Base-by-base conservation (phyloP, 2,113 vertebrate genomes). In the Eubucco bourcierii region DNA sequence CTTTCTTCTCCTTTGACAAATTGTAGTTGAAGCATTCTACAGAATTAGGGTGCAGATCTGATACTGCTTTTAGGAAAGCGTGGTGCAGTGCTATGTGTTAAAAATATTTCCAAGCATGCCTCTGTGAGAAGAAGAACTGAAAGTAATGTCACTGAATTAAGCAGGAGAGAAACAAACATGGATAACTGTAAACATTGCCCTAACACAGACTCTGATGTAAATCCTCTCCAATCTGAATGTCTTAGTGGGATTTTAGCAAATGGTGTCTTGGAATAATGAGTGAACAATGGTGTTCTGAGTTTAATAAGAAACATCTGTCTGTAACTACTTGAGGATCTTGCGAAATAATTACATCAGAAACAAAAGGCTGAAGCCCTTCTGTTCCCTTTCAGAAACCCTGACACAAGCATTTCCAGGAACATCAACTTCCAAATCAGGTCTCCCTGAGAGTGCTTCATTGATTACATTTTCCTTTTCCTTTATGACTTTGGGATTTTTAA, bases 241-340 rank as follows among this genome's bases (percentile, higher is more conserved):
- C 86, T 78, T 74, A 83, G 44, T 46, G 9, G 56, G 37, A 60
- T 47, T 88, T 94, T 79, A 95, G 77, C 60, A 92, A 94, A 93
- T 84, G 56, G n/a, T 95, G 71, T 73, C 79, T 87, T 84, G 83
- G 83, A 94, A 79, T 84, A 93, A 86, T 67, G 68, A 77, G 60
- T 80, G 86, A 95, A 95, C 92, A 96, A 92, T 91, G 58, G 84
- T 12, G 78, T 74, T 93, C 78, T 71, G 87, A 37, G 60, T 77
- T 93, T 96, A 95, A 97, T 66, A 67, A 77, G 67, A 84, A 95
- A 80, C 95, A 96, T 94, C 88, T 95, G 95, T 90, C 80, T 31
- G 56, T 64, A 73, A 55, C 66, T 41, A 37, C 33, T 80, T 39
- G 66, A 71, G 75, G 68, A 31, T 90, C 94, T 93, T 96, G 93